phyloP scores from a whole-genome alignment of 1,140 invertebrate species.

The Latrodectus geometricus region DNA sequence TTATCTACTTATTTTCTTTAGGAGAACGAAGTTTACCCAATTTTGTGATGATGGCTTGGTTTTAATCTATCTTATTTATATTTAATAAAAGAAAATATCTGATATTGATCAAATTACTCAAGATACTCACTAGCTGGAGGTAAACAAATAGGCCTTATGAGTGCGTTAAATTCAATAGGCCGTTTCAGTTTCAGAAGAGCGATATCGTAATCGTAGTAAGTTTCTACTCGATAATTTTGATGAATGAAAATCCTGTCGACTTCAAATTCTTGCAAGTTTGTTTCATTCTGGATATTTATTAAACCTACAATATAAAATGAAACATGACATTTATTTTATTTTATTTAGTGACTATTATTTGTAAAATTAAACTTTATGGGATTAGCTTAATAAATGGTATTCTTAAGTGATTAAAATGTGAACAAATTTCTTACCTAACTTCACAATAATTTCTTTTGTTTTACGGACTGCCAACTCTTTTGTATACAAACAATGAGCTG shows the following conservation, averaged over 20 bases:
- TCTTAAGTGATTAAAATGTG: no score
- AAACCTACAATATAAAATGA: conserved; percentile 34
- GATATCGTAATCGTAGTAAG: conserved; percentile 72
- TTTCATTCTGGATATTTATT: conserved; percentile 27
- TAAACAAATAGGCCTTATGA: conserved; percentile 66
- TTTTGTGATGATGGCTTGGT: no score
- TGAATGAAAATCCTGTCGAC: conserved; percentile 84
- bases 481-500: conserved; percentile 84
- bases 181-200: conserved; percentile 86
- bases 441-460: conserved; percentile 6
- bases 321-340: neutral
- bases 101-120: no score
- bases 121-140: conserved; percentile 66
- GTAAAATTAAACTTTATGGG: no score
- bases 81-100: no score
- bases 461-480: conserved; percentile 70
- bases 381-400: no score
- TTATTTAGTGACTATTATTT: neutral
- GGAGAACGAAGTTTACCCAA: no score
- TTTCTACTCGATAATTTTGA: conserved; percentile 76
- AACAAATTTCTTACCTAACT: conserved; percentile 34
- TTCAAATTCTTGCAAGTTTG: conserved; percentile 71
- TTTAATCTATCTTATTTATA: no score
- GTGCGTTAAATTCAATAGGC: conserved; percentile 71
- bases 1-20: no score